Base-by-base conservation (phyloP, 1,140 invertebrate species). In the Drusus annulatus region DNA sequence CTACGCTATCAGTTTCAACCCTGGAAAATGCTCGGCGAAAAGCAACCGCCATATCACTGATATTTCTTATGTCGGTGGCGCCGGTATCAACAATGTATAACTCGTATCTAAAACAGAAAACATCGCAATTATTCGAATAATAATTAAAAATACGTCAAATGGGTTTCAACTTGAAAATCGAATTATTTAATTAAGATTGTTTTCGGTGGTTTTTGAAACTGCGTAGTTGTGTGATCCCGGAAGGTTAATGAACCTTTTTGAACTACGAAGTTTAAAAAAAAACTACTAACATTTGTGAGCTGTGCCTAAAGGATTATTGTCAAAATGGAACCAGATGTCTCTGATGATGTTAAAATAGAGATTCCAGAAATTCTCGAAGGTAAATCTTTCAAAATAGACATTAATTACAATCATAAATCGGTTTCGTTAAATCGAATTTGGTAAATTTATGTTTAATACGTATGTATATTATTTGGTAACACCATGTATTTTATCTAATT, bases 41-140 rank as follows among this genome's bases (percentile, higher is more conserved):
- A 85, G 86, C 87, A 87, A 88, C 88, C 86, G 87, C 86, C 86
- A 51, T 69, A 69, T 80, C 74, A 74, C 71, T 79, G 78, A 68
- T 50, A 58, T 58, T 76, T 80, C 50, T 52, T 56, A 28, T 51
- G 45, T 51, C 45, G 65, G 62, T 31, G 50, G 75, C 31, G 65
- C 63, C 76, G 80, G 60, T 60, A 52, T 45, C 60, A 71, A 78
- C 73, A 77, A 75, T 25, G 23, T 68, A 31, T 17, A 31, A 68
- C 13, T 19, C 17, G 25, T 36, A 45, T 10, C 10, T 13, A 45
- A 10, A 21, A 25, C 10, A 65, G 10, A 21, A 56, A 19, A 62
- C 13, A 63, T 25, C 21, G 8, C 60, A 28, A 65, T 25, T 65
- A 16, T 28, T 65, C 62, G 25, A 65, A 21, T 3, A 28, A 28